Conservation (phyloP, 1,140 invertebrate species). For the Leptopilina clavipes region DNA sequence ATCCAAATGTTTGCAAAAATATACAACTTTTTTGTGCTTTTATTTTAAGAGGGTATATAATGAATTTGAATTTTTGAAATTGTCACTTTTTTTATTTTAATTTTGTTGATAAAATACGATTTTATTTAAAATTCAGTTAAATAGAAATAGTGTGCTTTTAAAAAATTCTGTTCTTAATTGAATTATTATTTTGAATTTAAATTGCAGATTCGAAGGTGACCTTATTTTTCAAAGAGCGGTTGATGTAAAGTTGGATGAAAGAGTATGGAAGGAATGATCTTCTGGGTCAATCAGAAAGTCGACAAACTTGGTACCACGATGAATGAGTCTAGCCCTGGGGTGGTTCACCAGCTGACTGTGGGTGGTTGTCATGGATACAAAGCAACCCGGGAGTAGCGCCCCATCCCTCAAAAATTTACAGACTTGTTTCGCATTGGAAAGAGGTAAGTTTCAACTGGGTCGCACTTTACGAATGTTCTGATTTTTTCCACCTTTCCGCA, state of each 20-base stretch:
- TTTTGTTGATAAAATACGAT: too few relatives aligned
- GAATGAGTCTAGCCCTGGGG: conserved; percentile 66
- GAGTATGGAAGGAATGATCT: conserved; percentile 28
- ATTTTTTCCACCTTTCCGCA: not conserved
- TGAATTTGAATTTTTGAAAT: too few relatives aligned
- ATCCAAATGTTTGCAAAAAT: too few relatives aligned
- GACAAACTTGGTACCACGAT: conserved; percentile 54
- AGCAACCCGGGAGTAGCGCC: conserved; percentile 68
- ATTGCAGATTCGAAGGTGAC: not conserved
- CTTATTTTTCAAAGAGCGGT: not conserved
- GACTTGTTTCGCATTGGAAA: conserved; percentile 36
- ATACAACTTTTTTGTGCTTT: too few relatives aligned
- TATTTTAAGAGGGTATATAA: too few relatives aligned
- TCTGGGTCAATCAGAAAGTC: conserved; percentile 41
- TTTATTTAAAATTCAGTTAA: too few relatives aligned
- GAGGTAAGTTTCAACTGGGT: conserved; percentile 14
- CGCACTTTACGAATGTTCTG: conserved; percentile 14
- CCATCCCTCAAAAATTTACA: conserved; percentile 64
- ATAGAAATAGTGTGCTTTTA: too few relatives aligned
- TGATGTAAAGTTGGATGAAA: not conserved
- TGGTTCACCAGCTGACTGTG: conserved; percentile 71
- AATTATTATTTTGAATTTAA: too few relatives aligned
- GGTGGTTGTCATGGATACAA: conserved; percentile 70
- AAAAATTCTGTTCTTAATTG: too few relatives aligned
- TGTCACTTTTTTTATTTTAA: too few relatives aligned